Conservation (phyloP, 2,113 vertebrate genomes). For the Ammodytes dubius region DNA sequence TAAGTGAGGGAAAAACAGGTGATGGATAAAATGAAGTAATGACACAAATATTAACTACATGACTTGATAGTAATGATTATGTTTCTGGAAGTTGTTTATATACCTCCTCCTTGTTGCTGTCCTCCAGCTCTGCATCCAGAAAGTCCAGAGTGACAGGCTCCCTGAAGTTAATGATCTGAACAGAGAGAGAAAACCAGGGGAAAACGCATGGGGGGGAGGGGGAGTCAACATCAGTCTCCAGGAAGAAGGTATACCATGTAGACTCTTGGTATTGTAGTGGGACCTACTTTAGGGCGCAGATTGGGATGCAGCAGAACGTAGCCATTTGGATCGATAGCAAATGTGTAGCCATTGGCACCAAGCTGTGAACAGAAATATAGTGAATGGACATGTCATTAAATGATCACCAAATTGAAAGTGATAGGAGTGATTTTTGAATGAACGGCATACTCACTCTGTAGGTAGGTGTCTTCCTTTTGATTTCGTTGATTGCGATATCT, state of each 20-base stretch:
- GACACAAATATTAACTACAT: background rate
- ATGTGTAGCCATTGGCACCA: slow-evolving; percentile 97
- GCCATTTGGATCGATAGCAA: slow-evolving; percentile 97
- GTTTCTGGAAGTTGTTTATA: slow-evolving; percentile 33
- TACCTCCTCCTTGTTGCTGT: slow-evolving; percentile 96
- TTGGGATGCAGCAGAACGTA: slow-evolving; percentile 98
- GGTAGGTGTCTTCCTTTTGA: slow-evolving; percentile 95
- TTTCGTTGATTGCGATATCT: slow-evolving; percentile 95
- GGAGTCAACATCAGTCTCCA: slow-evolving; percentile 26
- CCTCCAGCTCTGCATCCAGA: slow-evolving; percentile 96
- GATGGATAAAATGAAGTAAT: background rate
- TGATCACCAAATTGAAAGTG: background rate
- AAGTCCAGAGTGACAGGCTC: slow-evolving; percentile 97
- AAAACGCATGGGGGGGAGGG: slow-evolving; percentile 36
- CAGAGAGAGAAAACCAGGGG: slow-evolving; percentile 33
- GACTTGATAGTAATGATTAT: background rate
- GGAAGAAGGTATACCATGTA: background rate
- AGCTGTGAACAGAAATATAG: slow-evolving; percentile 84
- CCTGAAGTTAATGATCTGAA: slow-evolving; percentile 95
- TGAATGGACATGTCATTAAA: background rate
- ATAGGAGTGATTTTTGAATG: background rate
- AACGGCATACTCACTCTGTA: slow-evolving; percentile 89
- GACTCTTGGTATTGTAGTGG: background rate
- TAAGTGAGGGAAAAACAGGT: background rate
- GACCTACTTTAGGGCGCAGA: slow-evolving; percentile 93